Percentiles rank a stretch among this genome's conserved stretches.
Evolutionary conservation across 2,888 invertebrate species (phyloP).

Genomic region (Sinodicranocentrus sp.): DNA sequence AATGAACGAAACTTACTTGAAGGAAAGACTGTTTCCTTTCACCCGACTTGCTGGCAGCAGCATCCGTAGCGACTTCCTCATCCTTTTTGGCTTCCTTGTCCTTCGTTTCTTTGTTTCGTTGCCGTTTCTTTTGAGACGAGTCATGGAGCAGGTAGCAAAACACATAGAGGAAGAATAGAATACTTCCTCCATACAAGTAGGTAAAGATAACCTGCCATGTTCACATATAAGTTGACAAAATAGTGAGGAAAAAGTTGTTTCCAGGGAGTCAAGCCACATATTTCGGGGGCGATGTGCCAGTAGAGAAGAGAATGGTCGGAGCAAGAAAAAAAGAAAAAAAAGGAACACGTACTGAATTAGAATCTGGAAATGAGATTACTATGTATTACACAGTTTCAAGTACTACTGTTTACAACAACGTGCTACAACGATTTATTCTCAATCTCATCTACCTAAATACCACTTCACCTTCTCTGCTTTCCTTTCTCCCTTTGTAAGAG

Average conservation of each 20-base stretch:
- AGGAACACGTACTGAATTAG: constrained; percentile 38
- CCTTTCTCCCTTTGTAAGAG: no score
- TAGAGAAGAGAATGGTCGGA: no score
- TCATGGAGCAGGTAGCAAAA: constrained; percentile 96
- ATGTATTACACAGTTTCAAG: background rate
- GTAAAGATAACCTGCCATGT: constrained; percentile 89
- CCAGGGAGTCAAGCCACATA: background rate
- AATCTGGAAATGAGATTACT: constrained; percentile 26
- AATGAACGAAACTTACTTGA: constrained; percentile 71
- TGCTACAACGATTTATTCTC: no score
- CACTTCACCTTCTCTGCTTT: no score
- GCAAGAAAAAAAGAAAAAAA: background rate
- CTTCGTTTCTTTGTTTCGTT: constrained; percentile 74
- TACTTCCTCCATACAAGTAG: constrained; percentile 94
- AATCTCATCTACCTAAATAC: no score
- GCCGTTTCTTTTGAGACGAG: constrained; percentile 78
- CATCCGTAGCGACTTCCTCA: constrained; percentile 76
- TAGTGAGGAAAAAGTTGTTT: constrained; percentile 21
- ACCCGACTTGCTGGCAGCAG: constrained; percentile 76
- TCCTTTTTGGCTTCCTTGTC: constrained; percentile 76
- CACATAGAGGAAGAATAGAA: constrained; percentile 94
- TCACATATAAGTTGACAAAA: constrained; percentile 48
- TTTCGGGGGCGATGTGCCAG: no score
- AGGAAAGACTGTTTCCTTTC: constrained; percentile 77
- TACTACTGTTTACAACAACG: no score